Base-by-base conservation (phyloP, 2,797 vertebrate species). In the Myotis daubentonii region DNA sequence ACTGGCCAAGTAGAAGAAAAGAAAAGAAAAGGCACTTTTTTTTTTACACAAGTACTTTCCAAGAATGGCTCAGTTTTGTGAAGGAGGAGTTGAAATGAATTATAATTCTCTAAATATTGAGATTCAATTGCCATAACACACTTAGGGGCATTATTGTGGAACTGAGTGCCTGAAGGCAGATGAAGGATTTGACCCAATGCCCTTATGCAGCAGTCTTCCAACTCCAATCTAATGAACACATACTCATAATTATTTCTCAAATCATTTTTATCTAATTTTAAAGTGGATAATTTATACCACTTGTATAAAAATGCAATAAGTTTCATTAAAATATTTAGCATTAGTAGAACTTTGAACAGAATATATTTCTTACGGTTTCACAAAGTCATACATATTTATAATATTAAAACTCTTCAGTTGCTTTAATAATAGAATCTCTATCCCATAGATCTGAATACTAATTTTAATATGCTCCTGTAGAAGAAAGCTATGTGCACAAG, bases 361-460 rank as follows among this genome's bases (percentile, higher is more conserved):
- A 98, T 98, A 96, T 97, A 98, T 98, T 98, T 98, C 96, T 98
- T 97, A 97, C 53, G 91, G 89, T 97, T 98, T 96, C 94, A 97
- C 74, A 87, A 97, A 98, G 94, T 98, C 97, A 98, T 98, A 95
- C 98, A 98, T 98, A 98, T 98, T 98, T 98, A 98, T 98, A 98
- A 96, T 97, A 98, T 95, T 97, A 98, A 98, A 98, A 96, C 81
- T 96, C 97, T 97, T 98, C 97, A 95, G 94, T 97, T 97, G 87
- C 92, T 97, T 98, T 98, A 98, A 98, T 98, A 98, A 98, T 97
- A 97, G 91, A 95, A 97, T 97, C 70, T 97, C 91, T 98, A 82
- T 93, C 96, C 82, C 87, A 97, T 81, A 97, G 94, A 97, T 98
- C 78, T 95, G 97, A 98, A 98, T 98, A 94, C 75, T 97, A 97